Conservation (phyloP, 2,797 vertebrate species). For the Acanthornis magna region DNA sequence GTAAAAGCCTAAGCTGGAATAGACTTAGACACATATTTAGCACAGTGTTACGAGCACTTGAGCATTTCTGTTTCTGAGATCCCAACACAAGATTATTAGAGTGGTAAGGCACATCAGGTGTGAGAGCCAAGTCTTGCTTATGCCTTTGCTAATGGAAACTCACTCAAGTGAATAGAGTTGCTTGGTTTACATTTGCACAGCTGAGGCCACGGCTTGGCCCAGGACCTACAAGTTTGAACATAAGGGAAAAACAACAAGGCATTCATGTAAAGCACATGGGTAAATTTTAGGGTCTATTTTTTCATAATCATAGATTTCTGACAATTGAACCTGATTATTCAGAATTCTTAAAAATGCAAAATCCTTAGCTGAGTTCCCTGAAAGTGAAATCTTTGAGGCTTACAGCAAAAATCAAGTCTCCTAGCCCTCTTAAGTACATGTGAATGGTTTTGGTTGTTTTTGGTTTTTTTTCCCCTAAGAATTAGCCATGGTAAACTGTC, state of each 20-base stretch:
- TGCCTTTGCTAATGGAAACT: not conserved
- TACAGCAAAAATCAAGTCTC: not conserved
- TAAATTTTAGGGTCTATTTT: not conserved
- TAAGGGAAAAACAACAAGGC: not conserved
- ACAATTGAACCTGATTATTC: not conserved
- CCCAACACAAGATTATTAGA: not conserved
- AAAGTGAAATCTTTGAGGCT: not conserved
- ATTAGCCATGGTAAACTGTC: not conserved
- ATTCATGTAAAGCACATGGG: not conserved
- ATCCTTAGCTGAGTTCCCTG: not conserved
- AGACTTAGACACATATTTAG: not conserved
- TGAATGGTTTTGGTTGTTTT: not conserved
- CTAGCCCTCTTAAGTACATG: not conserved
- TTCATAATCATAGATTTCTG: not conserved
- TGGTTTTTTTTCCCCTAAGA: not conserved
- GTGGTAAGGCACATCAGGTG: not conserved
- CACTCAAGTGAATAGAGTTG: not conserved
- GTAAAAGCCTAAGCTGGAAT: not conserved
- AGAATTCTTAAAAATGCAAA: not conserved
- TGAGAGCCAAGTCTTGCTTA: not conserved
- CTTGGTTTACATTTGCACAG: not conserved
- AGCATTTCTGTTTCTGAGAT: conserved; percentile 14
- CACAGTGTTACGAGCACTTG: not conserved
- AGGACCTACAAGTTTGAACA: not conserved
- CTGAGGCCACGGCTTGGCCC: not conserved